Conservation (phyloP, 23 tunicate species). For the Halocynthia aurantium region DNA sequence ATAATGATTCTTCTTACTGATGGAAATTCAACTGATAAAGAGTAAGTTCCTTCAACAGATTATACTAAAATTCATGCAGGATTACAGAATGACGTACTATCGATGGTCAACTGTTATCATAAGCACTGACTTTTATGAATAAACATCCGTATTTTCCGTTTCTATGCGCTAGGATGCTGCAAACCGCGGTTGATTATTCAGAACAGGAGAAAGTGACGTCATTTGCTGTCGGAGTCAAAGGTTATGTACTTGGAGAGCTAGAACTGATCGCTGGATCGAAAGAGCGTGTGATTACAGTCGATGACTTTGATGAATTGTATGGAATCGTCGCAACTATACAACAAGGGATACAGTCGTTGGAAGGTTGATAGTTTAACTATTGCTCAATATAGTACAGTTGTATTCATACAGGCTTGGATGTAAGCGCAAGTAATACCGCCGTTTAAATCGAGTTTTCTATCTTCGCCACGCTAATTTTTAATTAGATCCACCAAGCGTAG, state of each 20-base stretch:
- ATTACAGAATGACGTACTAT: too few species aligned
- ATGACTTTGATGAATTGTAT: conserved; percentile 57
- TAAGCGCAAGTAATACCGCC: too few species aligned
- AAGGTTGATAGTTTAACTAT: conserved; percentile 23
- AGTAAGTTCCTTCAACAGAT: conserved; percentile 32
- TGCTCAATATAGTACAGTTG: too few species aligned
- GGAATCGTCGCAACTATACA: conserved; percentile 58
- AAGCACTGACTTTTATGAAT: too few species aligned
- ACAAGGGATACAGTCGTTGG: conserved; percentile 52
- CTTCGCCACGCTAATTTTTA: too few species aligned
- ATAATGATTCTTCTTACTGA: conserved; percentile 93
- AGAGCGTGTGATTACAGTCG: conserved; percentile 63
- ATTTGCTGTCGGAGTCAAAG: conserved; percentile 76
- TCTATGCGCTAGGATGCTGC: not conserved
- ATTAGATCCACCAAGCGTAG: too few species aligned
- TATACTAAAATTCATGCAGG: too few species aligned
- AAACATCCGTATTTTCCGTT: too few species aligned
- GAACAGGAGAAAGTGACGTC: conserved; percentile 39
- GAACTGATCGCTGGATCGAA: conserved; percentile 48
- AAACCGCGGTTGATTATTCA: conserved; percentile 41
- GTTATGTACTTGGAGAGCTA: conserved; percentile 36
- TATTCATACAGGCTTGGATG: too few species aligned
- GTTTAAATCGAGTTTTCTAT: too few species aligned
- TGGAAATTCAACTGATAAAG: conserved; percentile 65
- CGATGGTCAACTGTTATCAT: too few species aligned